Conservation (phyloP, 2,113 vertebrate genomes). For the Tauraco erythrolophus region DNA sequence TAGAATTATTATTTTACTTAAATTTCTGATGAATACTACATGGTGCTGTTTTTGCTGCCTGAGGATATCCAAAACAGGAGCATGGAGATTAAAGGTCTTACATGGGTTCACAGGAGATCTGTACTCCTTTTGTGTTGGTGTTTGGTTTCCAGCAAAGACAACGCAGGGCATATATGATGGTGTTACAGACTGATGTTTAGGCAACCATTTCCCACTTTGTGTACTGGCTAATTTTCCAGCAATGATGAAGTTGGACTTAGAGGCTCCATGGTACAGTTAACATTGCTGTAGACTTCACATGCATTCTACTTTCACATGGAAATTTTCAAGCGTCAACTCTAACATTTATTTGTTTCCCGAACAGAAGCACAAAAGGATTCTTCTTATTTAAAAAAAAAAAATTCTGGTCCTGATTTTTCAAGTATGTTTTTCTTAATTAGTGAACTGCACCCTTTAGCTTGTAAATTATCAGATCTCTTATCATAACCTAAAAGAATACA, state of each 20-base stretch:
- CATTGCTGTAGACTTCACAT: not conserved
- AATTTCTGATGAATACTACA: not conserved
- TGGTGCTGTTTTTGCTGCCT: not conserved
- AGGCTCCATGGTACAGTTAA: not conserved
- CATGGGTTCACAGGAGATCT: not conserved
- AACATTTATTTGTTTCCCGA: not conserved
- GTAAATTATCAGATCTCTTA: not conserved
- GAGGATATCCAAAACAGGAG: not conserved
- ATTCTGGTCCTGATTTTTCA: not conserved
- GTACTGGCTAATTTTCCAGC: not conserved
- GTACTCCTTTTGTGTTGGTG: not conserved
- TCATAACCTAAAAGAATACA: not conserved
- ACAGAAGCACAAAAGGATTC: not conserved
- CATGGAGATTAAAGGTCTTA: not conserved
- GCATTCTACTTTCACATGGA: rapidly evolving
- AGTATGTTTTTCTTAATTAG: conserved; percentile 23
- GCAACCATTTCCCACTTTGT: not conserved
- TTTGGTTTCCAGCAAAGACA: not conserved
- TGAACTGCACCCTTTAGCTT: not conserved
- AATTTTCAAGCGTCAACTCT: not conserved
- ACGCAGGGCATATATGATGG: not conserved
- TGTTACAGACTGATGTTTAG: not conserved
- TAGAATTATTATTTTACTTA: not conserved
- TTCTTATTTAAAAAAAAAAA: not conserved
- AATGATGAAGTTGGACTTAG: not conserved